A percentile compares a stretch with the other conserved stretches of the same genome.
These are phyloP conservation scores for Brachirus orientalis DNA, from an alignment of 2,113 vertebrate genomes.

Conservation along the genomic window DNA sequence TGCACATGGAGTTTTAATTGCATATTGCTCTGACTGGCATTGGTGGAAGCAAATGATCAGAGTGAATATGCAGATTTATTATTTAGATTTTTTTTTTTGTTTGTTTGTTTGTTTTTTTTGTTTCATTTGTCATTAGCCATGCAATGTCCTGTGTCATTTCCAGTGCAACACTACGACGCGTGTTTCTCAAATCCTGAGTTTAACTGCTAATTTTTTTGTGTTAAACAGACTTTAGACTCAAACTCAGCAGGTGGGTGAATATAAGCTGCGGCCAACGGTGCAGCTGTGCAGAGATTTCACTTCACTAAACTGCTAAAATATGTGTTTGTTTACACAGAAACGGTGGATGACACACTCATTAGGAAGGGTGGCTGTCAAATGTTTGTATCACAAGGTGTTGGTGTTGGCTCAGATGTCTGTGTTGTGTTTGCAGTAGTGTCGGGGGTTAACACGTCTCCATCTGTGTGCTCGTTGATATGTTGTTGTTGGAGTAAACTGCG, in stretches of 20 bases:
- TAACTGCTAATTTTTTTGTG: no score
- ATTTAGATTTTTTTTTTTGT: no score
- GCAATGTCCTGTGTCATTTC: no score
- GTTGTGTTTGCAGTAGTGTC: slow-evolving; percentile 31
- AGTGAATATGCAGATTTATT: no score
- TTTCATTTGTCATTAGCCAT: no score
- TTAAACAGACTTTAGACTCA: not conserved
- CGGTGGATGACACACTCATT: slow-evolving; percentile 38
- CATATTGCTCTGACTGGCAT: no score
- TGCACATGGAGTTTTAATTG: no score
- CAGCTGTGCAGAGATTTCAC: slow-evolving; percentile 27
- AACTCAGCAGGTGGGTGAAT: slow-evolving; percentile 2
- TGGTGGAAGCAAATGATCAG: no score
- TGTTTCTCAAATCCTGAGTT: no score
- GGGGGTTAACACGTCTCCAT: slow-evolving; percentile 33
- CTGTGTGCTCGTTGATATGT: slow-evolving; percentile 31
- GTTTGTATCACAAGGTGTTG: slow-evolving; percentile 5
- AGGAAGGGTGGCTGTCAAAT: slow-evolving; percentile 10
- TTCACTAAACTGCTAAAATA: slow-evolving; percentile 26
- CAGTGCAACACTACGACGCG: no score
- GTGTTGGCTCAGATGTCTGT: slow-evolving; percentile 18
- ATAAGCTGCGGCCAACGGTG: slow-evolving; percentile 25
- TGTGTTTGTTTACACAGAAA: slow-evolving; percentile 21
- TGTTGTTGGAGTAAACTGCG: slow-evolving; percentile 15
- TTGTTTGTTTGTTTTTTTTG: no score